Base-by-base conservation (phyloP, 2,888 invertebrate species). In the Limenitis camilla region DNA sequence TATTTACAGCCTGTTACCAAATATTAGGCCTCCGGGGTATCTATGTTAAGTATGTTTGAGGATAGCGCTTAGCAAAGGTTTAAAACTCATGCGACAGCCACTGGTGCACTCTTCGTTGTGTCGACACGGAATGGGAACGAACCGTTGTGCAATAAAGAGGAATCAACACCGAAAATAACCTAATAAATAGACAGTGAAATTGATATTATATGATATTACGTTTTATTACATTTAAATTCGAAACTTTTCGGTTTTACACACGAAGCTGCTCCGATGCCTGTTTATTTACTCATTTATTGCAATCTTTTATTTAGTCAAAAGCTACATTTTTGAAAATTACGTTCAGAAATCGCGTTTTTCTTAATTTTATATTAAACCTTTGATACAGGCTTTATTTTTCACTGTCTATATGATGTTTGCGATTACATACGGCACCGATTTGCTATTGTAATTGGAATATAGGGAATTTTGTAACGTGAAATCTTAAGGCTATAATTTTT, bases 171-270 rank as follows among this genome's bases (percentile, higher is more conserved):
- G 86, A 85, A 82, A 85, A 82, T 81, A 76, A 72, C 63, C 81
- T 84, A 83, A 79, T 81, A 81, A 81, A 84, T 85, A 87, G 86
- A 87, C 86, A 87, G 86, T 85, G 86, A 87, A 84, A 81, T 83
- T 82, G 85, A 82, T 86, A 84, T 81, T 79, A 85, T 70, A 79
- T 80, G 81, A 81, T 81, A 81, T 81, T 76, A 72, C 60, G 53
- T 61, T 58, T 72, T 75, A 72, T 74, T 66, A 70, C 59, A 65
- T 71, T 78, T 85, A 81, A 84, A 86, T 86, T 86, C 82, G 82
- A 82, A 84, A 79, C 82, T 82, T 82, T 80, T 75, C 61, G 81
- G 75, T 74, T 72, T 75, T 74, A 77, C 67, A 74, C 74, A 76
- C 77, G 75, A 78, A 76, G 75, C 76, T 77, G 79, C 74, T 77